These are phyloP conservation scores for Macropodus opercularis DNA, from an alignment of 2,797 vertebrate genomes.

Conservation along the genomic window DNA sequence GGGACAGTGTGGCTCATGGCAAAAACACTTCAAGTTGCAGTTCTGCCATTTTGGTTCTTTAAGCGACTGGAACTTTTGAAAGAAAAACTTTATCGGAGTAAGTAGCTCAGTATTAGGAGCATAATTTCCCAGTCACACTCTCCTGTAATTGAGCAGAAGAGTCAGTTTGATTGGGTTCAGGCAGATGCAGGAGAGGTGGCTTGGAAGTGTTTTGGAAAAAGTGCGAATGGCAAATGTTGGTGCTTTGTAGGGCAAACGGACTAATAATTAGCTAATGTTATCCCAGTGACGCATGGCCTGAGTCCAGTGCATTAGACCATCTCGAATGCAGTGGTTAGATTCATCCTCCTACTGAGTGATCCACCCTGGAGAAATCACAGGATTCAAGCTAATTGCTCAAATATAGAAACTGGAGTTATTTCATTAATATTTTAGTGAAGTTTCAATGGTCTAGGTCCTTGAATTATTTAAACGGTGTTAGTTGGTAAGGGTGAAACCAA, in stretches of 20 bases:
- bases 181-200: too few relatives aligned
- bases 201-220: neutral
- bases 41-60: neutral
- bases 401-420: conserved; percentile 68
- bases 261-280: conserved; percentile 13
- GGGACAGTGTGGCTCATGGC: neutral
- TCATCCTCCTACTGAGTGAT: conserved; percentile 16
- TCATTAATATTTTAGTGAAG: conserved; percentile 76
- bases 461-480: conserved; percentile 72
- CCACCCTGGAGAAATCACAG: conserved; percentile 39
- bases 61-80: neutral
- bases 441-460: conserved; percentile 60
- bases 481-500: conserved; percentile 45
- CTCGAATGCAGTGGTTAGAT: conserved; percentile 16
- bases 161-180: too few relatives aligned
- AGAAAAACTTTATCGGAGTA: too few relatives aligned
- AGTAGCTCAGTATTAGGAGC: neutral
- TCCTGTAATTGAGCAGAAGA: neutral
- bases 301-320: neutral
- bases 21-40: neutral
- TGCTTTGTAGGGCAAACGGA: neutral
- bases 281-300: neutral
- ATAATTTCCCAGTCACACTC: too few relatives aligned
- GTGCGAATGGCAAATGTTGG: neutral
- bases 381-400: conserved; percentile 67